Percentiles rank a stretch among this genome's conserved stretches.
Evolutionary conservation across 2,113 vertebrate species (phyloP).

Genomic region (Rhinolophus sinicus): DNA sequence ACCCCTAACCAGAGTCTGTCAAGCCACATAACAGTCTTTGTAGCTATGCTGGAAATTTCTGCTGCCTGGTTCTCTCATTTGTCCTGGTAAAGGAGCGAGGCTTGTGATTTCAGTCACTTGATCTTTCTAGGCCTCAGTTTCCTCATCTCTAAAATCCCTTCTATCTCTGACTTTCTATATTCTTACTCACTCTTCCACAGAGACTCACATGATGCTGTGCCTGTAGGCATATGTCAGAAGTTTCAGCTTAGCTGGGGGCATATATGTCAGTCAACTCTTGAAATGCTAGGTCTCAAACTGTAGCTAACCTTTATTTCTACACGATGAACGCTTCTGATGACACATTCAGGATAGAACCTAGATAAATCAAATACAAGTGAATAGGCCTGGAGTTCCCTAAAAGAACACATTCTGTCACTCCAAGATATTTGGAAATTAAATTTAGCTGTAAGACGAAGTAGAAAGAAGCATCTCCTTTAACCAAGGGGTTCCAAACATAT

Average conservation of each 20-base stretch:
- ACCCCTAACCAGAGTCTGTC: background rate
- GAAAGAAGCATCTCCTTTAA: background rate
- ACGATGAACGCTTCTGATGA: background rate
- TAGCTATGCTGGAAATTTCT: background rate
- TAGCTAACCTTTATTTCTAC: background rate
- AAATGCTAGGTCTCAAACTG: background rate
- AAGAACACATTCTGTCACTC: background rate
- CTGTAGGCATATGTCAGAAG: background rate
- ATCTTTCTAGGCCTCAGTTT: background rate
- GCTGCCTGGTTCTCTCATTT: background rate
- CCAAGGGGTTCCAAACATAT: background rate
- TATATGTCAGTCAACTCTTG: background rate
- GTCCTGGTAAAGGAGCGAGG: background rate
- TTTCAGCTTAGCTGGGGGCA: background rate
- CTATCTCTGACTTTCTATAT: background rate
- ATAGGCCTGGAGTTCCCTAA: background rate
- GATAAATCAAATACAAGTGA: background rate
- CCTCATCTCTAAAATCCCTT: background rate
- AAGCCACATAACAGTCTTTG: background rate
- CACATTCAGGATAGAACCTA: background rate
- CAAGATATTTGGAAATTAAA: slow-evolving; percentile 8
- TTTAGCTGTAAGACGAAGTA: background rate
- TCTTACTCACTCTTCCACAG: background rate
- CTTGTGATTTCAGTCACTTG: background rate
- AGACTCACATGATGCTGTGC: background rate